phyloP scores from a whole-genome alignment of 1,140 invertebrate genomes.

The Diprion similis region DNA sequence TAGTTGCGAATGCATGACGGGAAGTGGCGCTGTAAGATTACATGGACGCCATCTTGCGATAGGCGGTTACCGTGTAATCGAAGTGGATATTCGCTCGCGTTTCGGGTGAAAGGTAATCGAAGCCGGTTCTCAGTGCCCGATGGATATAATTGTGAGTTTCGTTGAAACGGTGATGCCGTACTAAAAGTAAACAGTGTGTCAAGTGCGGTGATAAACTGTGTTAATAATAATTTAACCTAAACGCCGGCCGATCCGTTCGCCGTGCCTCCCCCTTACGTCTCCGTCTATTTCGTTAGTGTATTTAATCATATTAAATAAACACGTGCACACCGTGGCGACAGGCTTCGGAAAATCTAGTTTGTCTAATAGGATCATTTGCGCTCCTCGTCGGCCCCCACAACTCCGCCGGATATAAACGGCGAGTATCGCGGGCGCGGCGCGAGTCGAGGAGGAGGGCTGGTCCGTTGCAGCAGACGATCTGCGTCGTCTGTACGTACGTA shows the following conservation, averaged over 20 bases:
- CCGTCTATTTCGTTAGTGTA: conserved; percentile 42
- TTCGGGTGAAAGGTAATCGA: neutral
- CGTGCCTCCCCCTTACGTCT: conserved; percentile 43
- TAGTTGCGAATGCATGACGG: conserved; percentile 2
- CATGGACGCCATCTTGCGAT: conserved; percentile 48
- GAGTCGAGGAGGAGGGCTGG: conserved; percentile 37
- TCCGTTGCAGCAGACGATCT: conserved; percentile 23
- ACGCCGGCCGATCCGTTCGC: conserved; percentile 41
- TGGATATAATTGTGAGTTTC: neutral
- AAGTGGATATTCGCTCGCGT: conserved; percentile 10
- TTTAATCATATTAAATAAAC: conserved; percentile 64
- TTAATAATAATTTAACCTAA: conserved; percentile 10
- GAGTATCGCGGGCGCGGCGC: conserved; percentile 45
- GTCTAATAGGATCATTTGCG: conserved; percentile 59
- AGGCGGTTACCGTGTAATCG: conserved; percentile 43
- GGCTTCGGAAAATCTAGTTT: conserved; percentile 65
- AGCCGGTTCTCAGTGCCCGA: conserved; percentile 12
- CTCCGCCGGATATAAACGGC: conserved; percentile 54
- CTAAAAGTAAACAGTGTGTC: conserved; percentile 13
- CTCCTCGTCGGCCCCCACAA: conserved; percentile 32
- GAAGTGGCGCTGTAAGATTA: conserved; percentile 8
- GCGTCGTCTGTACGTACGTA: neutral
- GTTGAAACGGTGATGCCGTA: neutral
- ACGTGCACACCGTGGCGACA: conserved; percentile 52
- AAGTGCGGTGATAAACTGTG: neutral